Evolutionary conservation across 64 coral and sea anemone species (phyloP), one percentile per base, ranked within the genome.

Genomic region (Astreopora myriophthalma): DNA sequence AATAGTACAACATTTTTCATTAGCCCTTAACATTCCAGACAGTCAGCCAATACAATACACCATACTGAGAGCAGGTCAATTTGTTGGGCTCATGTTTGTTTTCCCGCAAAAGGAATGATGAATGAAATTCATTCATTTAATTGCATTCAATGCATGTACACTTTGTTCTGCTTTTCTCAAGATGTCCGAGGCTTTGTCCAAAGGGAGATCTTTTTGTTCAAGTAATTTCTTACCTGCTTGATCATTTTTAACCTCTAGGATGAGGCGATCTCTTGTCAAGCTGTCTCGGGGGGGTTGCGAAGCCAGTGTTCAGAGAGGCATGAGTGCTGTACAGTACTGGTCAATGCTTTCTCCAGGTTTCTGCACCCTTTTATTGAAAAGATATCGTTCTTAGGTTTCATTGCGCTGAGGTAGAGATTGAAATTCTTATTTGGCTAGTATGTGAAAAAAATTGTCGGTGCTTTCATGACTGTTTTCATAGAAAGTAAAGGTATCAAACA

Each of bases 141-240:
- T n/a, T n/a, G n/a, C n/a, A n/a, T n/a, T n/a, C n/a, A n/a, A 88
- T 88, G 48, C 69, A 12, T 48, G 44, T 73, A 88, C 85, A 88
- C 69, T 74, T 88, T 74, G 52, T 30, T 88, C 85, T 74, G 6
- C 38, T 74, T 69, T 74, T 88, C 69, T 44, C 69, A 74, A 48
- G 60, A 88, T 87, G 14, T 88, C 46, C 85, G 74, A 88, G 85
- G 69, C 85, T 88, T 88, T 88, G 72, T 74, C 85, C 26, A 88
- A 88, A 88, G 85, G n/a, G 74, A 88, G 40, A 88, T 88, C 69
- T 88, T 88, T 88, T 69, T 87, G 85, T 55, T 87, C 68, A 24
- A 88, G 36, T 57, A 88, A 69, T 88, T 88, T 88, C 68, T 88
- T 88, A 28, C 48, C 30, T 74, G 68, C 48, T 32, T 20, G 39